Evolutionary conservation across 2,888 invertebrate species (phyloP), one percentile per base, ranked within the genome.

Genomic region (Muschampia plurimacula): DNA sequence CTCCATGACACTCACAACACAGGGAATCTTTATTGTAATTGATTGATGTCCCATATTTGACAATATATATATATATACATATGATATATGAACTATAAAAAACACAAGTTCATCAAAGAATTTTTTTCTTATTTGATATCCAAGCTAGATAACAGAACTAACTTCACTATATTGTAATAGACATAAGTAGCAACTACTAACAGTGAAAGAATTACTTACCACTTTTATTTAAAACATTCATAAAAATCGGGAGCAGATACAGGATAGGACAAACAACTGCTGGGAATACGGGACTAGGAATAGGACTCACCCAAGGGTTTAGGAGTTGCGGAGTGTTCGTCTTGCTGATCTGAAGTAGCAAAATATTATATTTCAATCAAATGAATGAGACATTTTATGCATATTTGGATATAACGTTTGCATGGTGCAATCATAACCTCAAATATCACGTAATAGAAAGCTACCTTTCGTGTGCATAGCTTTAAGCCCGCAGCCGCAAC

Each of bases 381-480:
- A 55, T 28, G 3, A 10, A 55, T 22, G 22, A 55, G 10, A 55
- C 15, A 10, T 55, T 55, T 15, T 9, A 8, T 28, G 55, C 22
- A 22, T 2, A 55, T 28, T 59, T 28, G 3, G 22, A 59, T 81
- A 79, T 79, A 75, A 69, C 73, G 65, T 74, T 72, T 44, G 86
- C 82, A 82, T 91, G 91, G 91, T 86, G 91, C 85, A 91, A 91
- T 86, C 32, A 72, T 81, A 81, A 81, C 80, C 80, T 81, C 64
- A 75, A 80, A 71, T 46, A 69, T 72, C 67, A 72, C 67, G 67
- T 72, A 72, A 72, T 67, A 36, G 13, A 57, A 49, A 74, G 68
- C 79, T 95, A 97, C 97, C 96, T 96, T 97, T 97, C 0, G 96
- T 97, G 81, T 97, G 97, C 36, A 96, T 87, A 52, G 93, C 92